Percentiles rank a stretch among this genome's conserved stretches.
Conservation (phyloP, 2,113 vertebrate species). For the Bombycilla garrulus region DNA sequence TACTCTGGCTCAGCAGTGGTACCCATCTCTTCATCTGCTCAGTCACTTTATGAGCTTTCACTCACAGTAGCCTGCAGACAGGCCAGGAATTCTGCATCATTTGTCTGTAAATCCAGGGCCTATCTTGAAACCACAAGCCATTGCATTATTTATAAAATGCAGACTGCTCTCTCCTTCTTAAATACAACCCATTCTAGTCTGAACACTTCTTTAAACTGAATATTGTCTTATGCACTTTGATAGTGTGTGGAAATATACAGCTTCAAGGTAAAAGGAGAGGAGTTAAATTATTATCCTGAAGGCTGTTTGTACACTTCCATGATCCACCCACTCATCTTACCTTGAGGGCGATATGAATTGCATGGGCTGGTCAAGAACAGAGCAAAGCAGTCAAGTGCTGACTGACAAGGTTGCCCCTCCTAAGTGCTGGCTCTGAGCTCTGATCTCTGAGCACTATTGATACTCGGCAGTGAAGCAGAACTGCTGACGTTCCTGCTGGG, state of each 20-base stretch:
- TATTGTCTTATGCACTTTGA: conserved; percentile 28
- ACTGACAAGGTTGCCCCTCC: conserved; percentile 61
- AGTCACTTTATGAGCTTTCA: neutral
- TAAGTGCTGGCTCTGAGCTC: conserved; percentile 37
- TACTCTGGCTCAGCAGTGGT: neutral
- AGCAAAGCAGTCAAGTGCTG: conserved; percentile 53
- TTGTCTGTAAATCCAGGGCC: conserved; percentile 10
- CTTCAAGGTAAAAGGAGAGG: conserved; percentile 55
- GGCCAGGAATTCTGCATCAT: neutral
- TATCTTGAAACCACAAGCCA: neutral
- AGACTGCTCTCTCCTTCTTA: conserved; percentile 21
- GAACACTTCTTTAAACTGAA: conserved; percentile 35
- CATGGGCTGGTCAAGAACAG: conserved; percentile 56
- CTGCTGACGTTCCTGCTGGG: conserved; percentile 25
- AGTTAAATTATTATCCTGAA: conserved; percentile 53
- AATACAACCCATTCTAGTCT: conserved; percentile 10
- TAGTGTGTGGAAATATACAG: conserved; percentile 51
- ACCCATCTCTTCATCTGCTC: neutral
- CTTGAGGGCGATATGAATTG: conserved; percentile 35
- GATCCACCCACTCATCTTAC: conserved; percentile 55
- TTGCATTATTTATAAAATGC: conserved; percentile 50
- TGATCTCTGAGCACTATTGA: conserved; percentile 41
- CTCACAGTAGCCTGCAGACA: neutral
- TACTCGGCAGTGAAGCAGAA: conserved; percentile 50
- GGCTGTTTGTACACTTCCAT: conserved; percentile 44